Evolutionary conservation across 2,797 vertebrate species (phyloP), one percentile per base, ranked within the genome.

Genomic region (Borostomias antarcticus): DNA sequence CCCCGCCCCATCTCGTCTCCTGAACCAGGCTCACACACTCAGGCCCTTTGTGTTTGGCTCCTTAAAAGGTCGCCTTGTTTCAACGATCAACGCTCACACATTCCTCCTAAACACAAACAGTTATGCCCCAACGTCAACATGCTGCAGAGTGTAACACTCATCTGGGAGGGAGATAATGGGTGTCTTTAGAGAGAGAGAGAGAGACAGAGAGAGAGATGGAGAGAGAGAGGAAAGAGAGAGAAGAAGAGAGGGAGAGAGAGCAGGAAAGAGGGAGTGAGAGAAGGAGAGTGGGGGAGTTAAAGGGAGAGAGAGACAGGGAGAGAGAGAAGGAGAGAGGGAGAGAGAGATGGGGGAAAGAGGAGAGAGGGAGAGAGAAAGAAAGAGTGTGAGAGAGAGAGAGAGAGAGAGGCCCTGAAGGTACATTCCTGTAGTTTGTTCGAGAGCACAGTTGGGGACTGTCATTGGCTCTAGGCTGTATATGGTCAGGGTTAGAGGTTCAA

Each of bases 401-500:
- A n/a, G n/a, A 70, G 68, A 15, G 17, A 15, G 11, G 21, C 29
- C 8, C 4, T 29, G 68, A 80, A 62, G 25, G 9, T 59, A 62
- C 79, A 78, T 81, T 83, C 81, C 79, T 76, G 61, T 53, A 57
- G 66, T 61, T 26, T 26, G 68, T 68, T 35, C 40, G 40, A 28
- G 58, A 69, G 51, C 66, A 48, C 0, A 64, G 76, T 66, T 71
- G 57, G n/a, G n/a, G 35, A 23, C 13, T 28, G 33, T 58, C 23
- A 23, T 58, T 58, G 5, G 4, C 35, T 2, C 1, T 1, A 33
- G 62, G 79, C 82, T 83, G 71, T 82, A 81, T 86, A 88, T 83
- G 84, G 83, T 75, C 74, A 54, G 79, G 76, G 82, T 89, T 87
- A n/a, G n/a, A n/a, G n/a, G n/a, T n/a, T n/a, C n/a, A n/a, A n/a